Conservation (phyloP, 1,140 invertebrate genomes). For the Pseudomyrmex flavicornis region DNA sequence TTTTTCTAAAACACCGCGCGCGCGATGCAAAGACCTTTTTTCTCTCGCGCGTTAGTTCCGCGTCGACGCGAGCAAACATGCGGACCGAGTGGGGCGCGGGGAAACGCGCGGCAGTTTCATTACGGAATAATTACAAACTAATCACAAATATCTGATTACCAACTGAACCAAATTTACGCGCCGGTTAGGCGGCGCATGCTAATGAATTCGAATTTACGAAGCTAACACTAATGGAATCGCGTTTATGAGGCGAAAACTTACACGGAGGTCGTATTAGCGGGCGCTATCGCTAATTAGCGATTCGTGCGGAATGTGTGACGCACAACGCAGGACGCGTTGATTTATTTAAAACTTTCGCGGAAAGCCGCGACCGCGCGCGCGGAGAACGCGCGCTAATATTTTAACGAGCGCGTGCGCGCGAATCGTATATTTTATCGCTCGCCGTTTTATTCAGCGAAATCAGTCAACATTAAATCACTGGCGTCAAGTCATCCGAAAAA, state of each 20-base stretch:
- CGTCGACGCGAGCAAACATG: neutral
- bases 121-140: constrained; percentile 59
- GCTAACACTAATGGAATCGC: constrained; percentile 41
- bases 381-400: constrained; percentile 24
- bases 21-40: neutral
- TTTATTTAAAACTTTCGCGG: constrained; percentile 53
- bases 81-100: neutral
- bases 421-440: neutral
- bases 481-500: neutral
- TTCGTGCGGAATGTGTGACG: neutral
- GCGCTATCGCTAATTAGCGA: constrained; percentile 42
- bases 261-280: neutral
- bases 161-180: constrained; percentile 35
- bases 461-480: neutral
- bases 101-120: constrained; percentile 43
- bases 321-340: neutral
- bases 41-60: constrained; percentile 11
- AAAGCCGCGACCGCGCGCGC: neutral
- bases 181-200: constrained; percentile 40
- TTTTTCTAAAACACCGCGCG: neutral
- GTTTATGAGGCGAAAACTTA: constrained; percentile 33
- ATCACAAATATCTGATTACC: constrained; percentile 57
- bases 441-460: neutral
- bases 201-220: constrained; percentile 49
- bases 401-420: constrained; percentile 26